Evolutionary conservation across 2,888 invertebrate genomes (phyloP).

Genomic region (Scaptomyza caliginosa): DNA sequence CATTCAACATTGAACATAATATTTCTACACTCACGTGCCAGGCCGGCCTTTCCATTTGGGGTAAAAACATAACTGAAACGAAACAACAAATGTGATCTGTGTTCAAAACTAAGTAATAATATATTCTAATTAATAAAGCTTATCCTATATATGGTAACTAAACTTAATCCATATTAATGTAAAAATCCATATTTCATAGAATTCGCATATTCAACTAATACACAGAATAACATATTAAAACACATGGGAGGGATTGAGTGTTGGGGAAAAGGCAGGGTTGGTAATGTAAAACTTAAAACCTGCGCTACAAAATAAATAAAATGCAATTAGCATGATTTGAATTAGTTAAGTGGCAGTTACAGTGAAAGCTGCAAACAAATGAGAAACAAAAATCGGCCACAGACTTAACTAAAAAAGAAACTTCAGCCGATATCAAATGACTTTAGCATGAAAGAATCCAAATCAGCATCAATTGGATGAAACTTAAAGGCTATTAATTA

Average conservation of each 20-base stretch:
- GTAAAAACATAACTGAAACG: too few relatives aligned
- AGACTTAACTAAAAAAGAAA: too few relatives aligned
- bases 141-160: too few relatives aligned
- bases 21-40: neutral
- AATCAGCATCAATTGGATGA: too few relatives aligned
- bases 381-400: neutral
- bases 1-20: conserved; percentile 58
- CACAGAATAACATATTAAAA: neutral
- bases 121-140: too few relatives aligned
- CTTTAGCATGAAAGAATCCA: too few relatives aligned
- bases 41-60: neutral
- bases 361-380: conserved; percentile 27
- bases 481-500: neutral
- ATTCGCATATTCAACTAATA: neutral
- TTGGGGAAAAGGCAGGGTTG: conserved; percentile 3
- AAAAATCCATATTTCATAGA: conserved; percentile 19
- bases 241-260: neutral
- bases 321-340: conserved; percentile 84
- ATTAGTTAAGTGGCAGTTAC: conserved; percentile 82
- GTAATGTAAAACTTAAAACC: conserved; percentile 76
- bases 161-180: neutral
- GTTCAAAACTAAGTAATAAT: too few relatives aligned
- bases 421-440: too few relatives aligned
- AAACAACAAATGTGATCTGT: too few relatives aligned
- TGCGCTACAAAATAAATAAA: conserved; percentile 82